phyloP scores from a whole-genome alignment of 2,113 vertebrate species.

The Sturnus vulgaris region DNA sequence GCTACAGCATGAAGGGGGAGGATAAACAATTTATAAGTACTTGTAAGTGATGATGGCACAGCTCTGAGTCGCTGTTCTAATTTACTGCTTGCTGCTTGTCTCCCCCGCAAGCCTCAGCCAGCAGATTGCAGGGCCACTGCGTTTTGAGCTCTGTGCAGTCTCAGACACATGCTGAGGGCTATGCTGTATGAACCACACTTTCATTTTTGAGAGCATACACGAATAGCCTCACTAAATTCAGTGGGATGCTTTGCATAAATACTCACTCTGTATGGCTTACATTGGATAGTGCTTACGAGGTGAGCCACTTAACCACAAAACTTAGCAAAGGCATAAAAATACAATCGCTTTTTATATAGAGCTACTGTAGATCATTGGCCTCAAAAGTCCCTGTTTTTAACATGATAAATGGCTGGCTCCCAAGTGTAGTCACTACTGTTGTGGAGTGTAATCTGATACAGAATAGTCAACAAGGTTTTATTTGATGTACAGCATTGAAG shows the following conservation, averaged over 20 bases:
- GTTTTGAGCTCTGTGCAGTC: background rate
- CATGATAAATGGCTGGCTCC: background rate
- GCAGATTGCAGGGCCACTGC: background rate
- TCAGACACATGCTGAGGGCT: background rate
- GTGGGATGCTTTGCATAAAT: constrained; percentile 22
- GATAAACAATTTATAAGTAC: constrained; percentile 65
- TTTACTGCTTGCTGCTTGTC: constrained; percentile 8
- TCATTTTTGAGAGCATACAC: background rate
- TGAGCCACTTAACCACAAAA: constrained; percentile 15
- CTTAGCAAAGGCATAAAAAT: constrained; percentile 12
- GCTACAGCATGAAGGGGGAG: constrained; percentile 43
- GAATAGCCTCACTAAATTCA: constrained; percentile 9
- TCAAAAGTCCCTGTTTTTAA: background rate
- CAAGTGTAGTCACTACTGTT: background rate
- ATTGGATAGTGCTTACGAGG: background rate
- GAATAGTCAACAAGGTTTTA: background rate
- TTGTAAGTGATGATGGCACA: constrained; percentile 56
- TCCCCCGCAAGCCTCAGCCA: constrained; percentile 9
- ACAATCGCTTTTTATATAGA: background rate
- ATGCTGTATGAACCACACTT: background rate
- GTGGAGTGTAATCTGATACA: background rate
- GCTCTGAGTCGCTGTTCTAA: constrained; percentile 12
- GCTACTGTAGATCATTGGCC: background rate
- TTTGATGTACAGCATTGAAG: background rate
- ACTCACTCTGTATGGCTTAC: background rate